Base-by-base conservation (phyloP, 2,888 invertebrate species). In the Polyploca ridens region DNA sequence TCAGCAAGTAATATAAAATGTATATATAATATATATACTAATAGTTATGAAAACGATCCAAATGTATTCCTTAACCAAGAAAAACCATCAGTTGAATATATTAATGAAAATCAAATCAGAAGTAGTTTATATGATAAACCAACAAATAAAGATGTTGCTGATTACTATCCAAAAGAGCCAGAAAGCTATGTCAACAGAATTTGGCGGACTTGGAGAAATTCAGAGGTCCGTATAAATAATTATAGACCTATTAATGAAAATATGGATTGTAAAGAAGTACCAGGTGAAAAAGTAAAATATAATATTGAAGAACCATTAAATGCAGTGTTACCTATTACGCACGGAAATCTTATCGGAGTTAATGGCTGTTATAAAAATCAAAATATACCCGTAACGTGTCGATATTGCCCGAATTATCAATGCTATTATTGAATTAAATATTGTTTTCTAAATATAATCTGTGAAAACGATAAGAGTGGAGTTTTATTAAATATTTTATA, bases 201-300 rank as follows among this genome's bases (percentile, higher is more conserved):
- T 33, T 75, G 74, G 73, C 70, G 73, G 57, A 65, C 67, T 35
- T 79, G 77, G 77, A 66, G 63, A 27, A 72, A 72, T 59, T 70
- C 68, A 27, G 61, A 71, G 62, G 66, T 73, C 33, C 16, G 2
- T 3, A 19, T 54, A 54, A 54, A 54, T n/a, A 54, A 54, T 41
- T 7, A 13, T 13, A 41, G 13, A 46, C 46, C n/a, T n/a, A 46
- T 7, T 7, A 19, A 54, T 19, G 54, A 19, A 19, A 49, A 49
- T n/a, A 54, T 54, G 16, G 10, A 54, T 16, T 49, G 5, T 54
- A 54, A 54, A 54, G 46, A 46, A n/a, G n/a, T 46, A 46, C 46
- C 46, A 5, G 13, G 13, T 49, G 4, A n/a, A 19, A 54, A 1
- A 54, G 0, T 54, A 19, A 14, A 14, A 5, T 44, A 14, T 14